Base-by-base conservation (phyloP, 1,140 invertebrate genomes). In the Sarcophaga bullata region DNA sequence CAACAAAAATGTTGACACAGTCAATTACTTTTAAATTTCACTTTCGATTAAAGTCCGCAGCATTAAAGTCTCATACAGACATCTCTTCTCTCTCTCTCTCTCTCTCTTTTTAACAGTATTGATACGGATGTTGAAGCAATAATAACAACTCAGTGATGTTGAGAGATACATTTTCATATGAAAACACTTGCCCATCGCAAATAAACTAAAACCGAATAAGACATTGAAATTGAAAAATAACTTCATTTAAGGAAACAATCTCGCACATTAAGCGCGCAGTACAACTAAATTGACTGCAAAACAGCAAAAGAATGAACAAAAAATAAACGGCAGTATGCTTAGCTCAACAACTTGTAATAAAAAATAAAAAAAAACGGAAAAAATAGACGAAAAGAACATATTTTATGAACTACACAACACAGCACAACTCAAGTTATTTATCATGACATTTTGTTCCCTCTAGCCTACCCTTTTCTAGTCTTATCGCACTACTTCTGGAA, bases 391-490 rank as follows among this genome's bases (percentile, higher is more conserved):
- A 52, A 52, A 6, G 9, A 13, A 9, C 13, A 68, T 68, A 68
- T 19, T 68, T 68, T 19, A 68, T 68, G 62, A 68, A 68, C 62
- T 68, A 17, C 25, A 37, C 25, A 37, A 37, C 25, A 37, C 25
- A 37, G 25, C 25, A 19, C 11, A 68, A 68, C 62, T 68, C 62
- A n/a, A 68, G 62, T 19, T 68, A 68, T 68, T 68, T 68, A 68
- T 68, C 62, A 68, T 68, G 62, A 68, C 62, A 68, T 68, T 68
- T 68, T 68, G 17, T 17, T 68, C 62, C 15, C 62, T 68, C 25
- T 37, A 37, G 4, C 25, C 25, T 37, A 37, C 25, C 25, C 25
- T 37, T 37, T 37, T 37, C 25, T 37, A 37, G 25, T 2, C 25
- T 37, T 37, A 37, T 37, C n/a, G 54, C n/a, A 58, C 9, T n/a